These are phyloP conservation scores for Bubo blakistoni DNA, from an alignment of 2,113 vertebrate species.

Conservation along the genomic window DNA sequence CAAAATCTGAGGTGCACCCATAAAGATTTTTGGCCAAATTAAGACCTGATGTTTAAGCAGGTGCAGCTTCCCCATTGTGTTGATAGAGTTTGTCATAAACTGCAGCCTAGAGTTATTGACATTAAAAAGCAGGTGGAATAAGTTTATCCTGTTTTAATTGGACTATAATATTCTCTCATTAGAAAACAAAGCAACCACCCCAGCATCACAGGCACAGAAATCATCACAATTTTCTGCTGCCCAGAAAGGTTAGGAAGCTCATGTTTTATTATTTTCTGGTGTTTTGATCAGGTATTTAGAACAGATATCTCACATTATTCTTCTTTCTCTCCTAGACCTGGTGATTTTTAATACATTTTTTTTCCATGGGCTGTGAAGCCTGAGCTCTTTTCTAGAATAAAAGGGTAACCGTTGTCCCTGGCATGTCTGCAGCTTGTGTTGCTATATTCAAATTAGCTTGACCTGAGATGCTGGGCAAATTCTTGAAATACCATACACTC, in stretches of 20 bases:
- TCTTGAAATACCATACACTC: neutral
- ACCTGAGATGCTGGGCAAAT: neutral
- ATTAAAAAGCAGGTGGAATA: constrained; percentile 50
- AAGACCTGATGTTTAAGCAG: constrained; percentile 25
- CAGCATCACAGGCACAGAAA: constrained; percentile 36
- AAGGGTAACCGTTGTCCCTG: neutral
- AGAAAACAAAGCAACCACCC: constrained; percentile 49
- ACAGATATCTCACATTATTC: neutral
- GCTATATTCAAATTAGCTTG: constrained; percentile 1
- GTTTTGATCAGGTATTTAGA: constrained; percentile 28
- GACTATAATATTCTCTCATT: constrained; percentile 51
- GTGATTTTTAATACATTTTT: constrained; percentile 35
- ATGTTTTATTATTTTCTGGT: neutral
- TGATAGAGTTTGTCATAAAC: neutral
- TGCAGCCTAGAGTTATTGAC: constrained; percentile 13
- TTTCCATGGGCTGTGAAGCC: constrained; percentile 7
- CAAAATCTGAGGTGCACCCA: neutral
- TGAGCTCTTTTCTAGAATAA: constrained; percentile 11
- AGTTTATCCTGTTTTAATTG: constrained; percentile 63
- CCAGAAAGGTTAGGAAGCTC: neutral
- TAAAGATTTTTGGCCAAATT: neutral
- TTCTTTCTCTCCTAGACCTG: constrained; percentile 24
- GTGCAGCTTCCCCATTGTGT: neutral
- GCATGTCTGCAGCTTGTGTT: constrained; percentile 3
- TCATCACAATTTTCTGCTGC: neutral